A percentile compares a stretch with the other conserved stretches of the same genome.
These are phyloP conservation scores for Vulpes ferrilata DNA, from an alignment of 2,113 vertebrate genomes.

Conservation along the genomic window DNA sequence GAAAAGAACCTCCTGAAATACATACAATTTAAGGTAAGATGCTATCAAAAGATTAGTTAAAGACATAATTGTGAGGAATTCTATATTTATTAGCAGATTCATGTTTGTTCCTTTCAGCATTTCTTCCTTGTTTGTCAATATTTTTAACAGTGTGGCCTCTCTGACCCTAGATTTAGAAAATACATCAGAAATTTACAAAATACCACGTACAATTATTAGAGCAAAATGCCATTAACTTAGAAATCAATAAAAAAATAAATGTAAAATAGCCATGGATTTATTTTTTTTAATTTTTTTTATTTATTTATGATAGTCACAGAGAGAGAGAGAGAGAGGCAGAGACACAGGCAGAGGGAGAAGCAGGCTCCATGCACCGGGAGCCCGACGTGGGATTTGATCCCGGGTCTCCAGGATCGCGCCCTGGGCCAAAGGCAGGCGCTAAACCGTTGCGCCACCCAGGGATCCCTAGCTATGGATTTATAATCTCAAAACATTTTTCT, in stretches of 20 bases:
- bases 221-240: not conserved
- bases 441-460: no score
- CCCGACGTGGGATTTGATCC: no score
- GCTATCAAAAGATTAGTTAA: not conserved
- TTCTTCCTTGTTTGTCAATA: not conserved
- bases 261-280: not conserved
- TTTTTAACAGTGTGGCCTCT: not conserved
- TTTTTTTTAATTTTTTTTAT: no score
- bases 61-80: not conserved
- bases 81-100: not conserved
- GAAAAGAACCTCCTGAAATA: constrained; percentile 90
- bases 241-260: constrained; percentile 17
- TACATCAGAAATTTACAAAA: not conserved
- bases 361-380: no score
- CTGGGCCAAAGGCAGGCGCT: no score
- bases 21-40: constrained; percentile 91
- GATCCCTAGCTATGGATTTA: not conserved
- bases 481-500: not conserved
- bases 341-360: no score
- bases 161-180: not conserved
- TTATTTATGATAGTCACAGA: no score
- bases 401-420: no score
- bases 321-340: no score
- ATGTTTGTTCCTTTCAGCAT: not conserved
- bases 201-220: not conserved